These are phyloP conservation scores for Tetropium fuscum DNA, from an alignment of 2,888 invertebrate species.

Conservation along the genomic window DNA sequence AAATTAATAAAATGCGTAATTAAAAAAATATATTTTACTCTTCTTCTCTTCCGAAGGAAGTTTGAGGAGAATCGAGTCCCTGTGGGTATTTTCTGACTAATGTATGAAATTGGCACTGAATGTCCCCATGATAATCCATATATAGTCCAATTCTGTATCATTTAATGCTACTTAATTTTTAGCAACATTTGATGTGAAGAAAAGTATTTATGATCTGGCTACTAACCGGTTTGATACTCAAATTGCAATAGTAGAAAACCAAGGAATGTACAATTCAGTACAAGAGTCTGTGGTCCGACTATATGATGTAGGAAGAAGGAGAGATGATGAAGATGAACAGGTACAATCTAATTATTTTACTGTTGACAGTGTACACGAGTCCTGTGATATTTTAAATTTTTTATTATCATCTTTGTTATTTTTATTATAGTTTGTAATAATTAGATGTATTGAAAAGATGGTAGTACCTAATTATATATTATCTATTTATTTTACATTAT, in stretches of 20 bases:
- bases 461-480: neutral
- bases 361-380: neutral
- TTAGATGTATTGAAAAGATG: too few relatives aligned
- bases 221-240: conserved; percentile 87
- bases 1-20: neutral
- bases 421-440: neutral
- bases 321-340: conserved; percentile 91
- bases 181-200: conserved; percentile 95
- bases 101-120: too few relatives aligned
- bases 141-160: conserved; percentile 6
- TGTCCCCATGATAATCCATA: too few relatives aligned
- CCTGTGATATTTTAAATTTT: conserved; percentile 17
- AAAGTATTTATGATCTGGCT: conserved; percentile 87
- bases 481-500: neutral
- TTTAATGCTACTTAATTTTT: conserved; percentile 50
- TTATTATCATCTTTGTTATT: conserved; percentile 6
- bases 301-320: conserved; percentile 91
- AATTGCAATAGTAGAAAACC: conserved; percentile 92
- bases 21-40: too few relatives aligned
- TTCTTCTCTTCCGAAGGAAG: too few relatives aligned
- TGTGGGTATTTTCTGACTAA: too few relatives aligned
- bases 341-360: conserved; percentile 61
- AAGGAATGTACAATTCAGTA: conserved; percentile 83
- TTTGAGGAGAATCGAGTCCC: too few relatives aligned
- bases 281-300: conserved; percentile 92